Conservation (phyloP, 2,888 invertebrate species). For the Rugalucina vietnamica region DNA sequence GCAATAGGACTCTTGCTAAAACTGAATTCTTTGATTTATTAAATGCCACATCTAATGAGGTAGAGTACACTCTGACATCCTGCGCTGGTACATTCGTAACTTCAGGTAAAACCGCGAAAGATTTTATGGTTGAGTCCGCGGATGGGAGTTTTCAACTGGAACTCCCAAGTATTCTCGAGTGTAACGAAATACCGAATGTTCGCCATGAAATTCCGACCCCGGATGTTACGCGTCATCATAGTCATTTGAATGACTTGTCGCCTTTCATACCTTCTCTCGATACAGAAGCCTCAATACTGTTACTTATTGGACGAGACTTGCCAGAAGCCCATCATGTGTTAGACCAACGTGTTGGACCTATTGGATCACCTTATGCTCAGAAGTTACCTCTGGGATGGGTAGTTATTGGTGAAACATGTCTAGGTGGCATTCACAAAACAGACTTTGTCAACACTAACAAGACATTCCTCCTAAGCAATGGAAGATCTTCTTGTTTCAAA, state of each 20-base stretch:
- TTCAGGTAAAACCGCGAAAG: slow-evolving; percentile 30
- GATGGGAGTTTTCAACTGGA: slow-evolving; percentile 17
- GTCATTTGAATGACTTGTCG: slow-evolving; percentile 26
- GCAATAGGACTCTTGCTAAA: slow-evolving; percentile 16
- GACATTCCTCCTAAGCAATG: slow-evolving; percentile 21
- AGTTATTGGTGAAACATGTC: slow-evolving; percentile 36
- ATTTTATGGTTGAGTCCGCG: slow-evolving; percentile 32
- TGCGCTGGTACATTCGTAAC: neutral
- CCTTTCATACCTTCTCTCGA: slow-evolving; percentile 23
- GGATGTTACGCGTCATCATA: slow-evolving; percentile 22
- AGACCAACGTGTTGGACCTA: slow-evolving; percentile 35
- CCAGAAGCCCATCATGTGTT: slow-evolving; percentile 41
- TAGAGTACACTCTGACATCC: neutral
- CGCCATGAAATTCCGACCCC: slow-evolving; percentile 47
- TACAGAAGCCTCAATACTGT: neutral
- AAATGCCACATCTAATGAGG: neutral
- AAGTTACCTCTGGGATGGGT: slow-evolving; percentile 40
- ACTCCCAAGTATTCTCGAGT: slow-evolving; percentile 25
- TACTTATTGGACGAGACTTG: slow-evolving; percentile 44
- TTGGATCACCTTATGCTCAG: slow-evolving; percentile 40
- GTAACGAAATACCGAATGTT: slow-evolving; percentile 33
- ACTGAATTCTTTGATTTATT: slow-evolving; percentile 6
- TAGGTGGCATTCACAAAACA: slow-evolving; percentile 17
- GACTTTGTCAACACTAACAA: slow-evolving; percentile 28
- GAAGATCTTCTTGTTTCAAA: slow-evolving; percentile 6